Conservation (phyloP, 2,797 vertebrate genomes). For the Microtus californicus region DNA sequence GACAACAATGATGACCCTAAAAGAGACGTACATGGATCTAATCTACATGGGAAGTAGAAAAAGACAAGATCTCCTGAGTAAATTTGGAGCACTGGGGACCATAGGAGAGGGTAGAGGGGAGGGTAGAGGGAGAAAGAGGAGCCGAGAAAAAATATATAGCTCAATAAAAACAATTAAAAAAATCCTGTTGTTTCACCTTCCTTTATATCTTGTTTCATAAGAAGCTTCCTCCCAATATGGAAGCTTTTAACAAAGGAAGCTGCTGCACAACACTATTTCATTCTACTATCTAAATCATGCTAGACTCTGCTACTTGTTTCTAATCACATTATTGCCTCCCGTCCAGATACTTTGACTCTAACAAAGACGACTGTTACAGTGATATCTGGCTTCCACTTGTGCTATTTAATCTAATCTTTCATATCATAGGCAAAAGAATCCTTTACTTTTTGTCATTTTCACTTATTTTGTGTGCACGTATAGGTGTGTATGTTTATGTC, state of each 20-base stretch:
- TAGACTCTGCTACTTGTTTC: not conserved
- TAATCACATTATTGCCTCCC: not conserved
- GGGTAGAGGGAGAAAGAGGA: fast-evolving
- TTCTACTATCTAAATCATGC: not conserved
- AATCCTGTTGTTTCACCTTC: not conserved
- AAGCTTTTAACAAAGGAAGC: not conserved
- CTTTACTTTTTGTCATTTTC: not conserved
- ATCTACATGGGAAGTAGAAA: too few species aligned
- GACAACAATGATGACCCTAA: too few species aligned
- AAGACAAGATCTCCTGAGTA: too few species aligned
- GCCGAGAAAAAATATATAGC: too few species aligned
- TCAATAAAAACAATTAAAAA: too few species aligned
- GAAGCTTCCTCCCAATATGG: not conserved
- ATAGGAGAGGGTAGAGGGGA: too few species aligned
- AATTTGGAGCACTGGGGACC: too few species aligned
- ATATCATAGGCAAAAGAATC: not conserved
- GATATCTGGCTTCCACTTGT: not conserved
- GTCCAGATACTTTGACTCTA: not conserved
- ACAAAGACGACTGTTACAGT: not conserved
- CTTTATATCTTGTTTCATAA: not conserved
- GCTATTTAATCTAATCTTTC: not conserved
- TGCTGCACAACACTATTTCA: not conserved
- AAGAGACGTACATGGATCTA: too few species aligned
- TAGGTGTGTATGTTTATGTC: not conserved
- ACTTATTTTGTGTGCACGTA: not conserved